Percentiles rank a stretch among this genome's conserved stretches.
Conservation (phyloP, 2,888 invertebrate genomes). For the Dolichomitus sp. region DNA sequence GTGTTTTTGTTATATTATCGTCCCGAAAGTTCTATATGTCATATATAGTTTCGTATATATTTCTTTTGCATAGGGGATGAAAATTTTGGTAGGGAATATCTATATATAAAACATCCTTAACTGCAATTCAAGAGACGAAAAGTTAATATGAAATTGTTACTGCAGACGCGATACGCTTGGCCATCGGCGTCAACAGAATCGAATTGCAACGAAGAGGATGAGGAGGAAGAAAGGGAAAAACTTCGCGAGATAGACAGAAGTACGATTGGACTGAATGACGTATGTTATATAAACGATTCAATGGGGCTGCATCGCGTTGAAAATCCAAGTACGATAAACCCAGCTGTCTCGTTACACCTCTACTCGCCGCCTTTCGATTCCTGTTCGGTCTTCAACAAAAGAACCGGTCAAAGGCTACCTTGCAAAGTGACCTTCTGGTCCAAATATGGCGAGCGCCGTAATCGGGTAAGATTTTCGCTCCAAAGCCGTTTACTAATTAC, state of each 20-base stretch:
- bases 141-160: constrained; percentile 12
- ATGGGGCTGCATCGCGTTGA: constrained; percentile 98
- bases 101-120: no score
- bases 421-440: constrained; percentile 97
- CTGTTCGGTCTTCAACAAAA: constrained; percentile 97
- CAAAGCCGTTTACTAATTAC: neutral
- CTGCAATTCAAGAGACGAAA: no score
- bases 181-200: constrained; percentile 87
- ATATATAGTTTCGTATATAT: no score
- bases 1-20: no score
- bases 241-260: constrained; percentile 90
- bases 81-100: no score
- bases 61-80: no score
- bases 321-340: constrained; percentile 95
- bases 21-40: no score
- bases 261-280: constrained; percentile 91
- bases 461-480: constrained; percentile 87
- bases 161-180: constrained; percentile 91
- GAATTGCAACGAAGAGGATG: constrained; percentile 76
- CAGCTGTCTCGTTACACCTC: constrained; percentile 96
- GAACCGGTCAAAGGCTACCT: constrained; percentile 92
- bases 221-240: constrained; percentile 86
- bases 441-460: constrained; percentile 93
- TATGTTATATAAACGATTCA: constrained; percentile 98
- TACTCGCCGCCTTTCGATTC: constrained; percentile 97